Evolutionary conservation across 2,888 invertebrate genomes (phyloP), one percentile per base, ranked within the genome.

Genomic region (Lamellibrachia columna): DNA sequence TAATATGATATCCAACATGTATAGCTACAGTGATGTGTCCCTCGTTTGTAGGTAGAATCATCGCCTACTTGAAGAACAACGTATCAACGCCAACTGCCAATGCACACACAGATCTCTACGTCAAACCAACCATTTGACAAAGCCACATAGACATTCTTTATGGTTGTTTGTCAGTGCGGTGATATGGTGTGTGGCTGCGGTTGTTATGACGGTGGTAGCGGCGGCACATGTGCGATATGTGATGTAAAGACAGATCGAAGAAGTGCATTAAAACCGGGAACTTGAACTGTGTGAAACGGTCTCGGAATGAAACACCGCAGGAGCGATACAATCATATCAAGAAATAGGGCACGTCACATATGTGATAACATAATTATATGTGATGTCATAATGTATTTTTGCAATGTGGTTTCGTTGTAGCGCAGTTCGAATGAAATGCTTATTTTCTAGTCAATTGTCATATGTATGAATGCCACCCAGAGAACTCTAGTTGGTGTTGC

Each of bases 21-120:
- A 75, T 75, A 75, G n/a, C 6, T 75, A 75, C 22, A 22, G 55
- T 15, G 28, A 53, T n/a, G 15, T 75, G 75, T 75, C 22, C n/a
- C 75, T 75, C 75, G 75, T 55, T 94, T 94, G 53, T 94, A 96
- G 96, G 96, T 55, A 93, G 96, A 91, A 95, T 94, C 92, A 94
- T 96, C 92, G 95, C 95, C 75, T 95, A 96, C 93, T 94, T 96
- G 28, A 96, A 96, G 93, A 95, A 95, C 92, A 94, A 93, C 91
- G 91, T 93, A 15, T 92, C 93, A 28, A 40, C 9, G n/a, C 90
- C 75, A 22, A 91, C 92, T 11, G 53, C 75, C 52, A 92, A 91
- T 40, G 8, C 11, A 4, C 91, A 52, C 28, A 92, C 75, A 52
- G 28, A 28, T n/a, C 90, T 90, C 75, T 93, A 92, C 93, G n/a